Conservation (phyloP, 2,888 invertebrate genomes). For the Oligia latruncula region DNA sequence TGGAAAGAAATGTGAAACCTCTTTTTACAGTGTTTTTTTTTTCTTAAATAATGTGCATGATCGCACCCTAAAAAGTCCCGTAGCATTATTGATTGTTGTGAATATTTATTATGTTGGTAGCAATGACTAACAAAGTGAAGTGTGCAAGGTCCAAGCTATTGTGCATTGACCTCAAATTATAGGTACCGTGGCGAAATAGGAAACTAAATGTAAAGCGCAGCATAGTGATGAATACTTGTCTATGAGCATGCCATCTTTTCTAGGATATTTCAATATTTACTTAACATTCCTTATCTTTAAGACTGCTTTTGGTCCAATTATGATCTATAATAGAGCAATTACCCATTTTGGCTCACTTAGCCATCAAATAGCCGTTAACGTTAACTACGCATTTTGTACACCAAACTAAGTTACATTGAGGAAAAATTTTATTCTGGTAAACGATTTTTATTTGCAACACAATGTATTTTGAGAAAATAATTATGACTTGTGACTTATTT, state of each 20-base stretch:
- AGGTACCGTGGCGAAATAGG: background rate
- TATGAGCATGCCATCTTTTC: background rate
- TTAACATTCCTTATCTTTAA: background rate
- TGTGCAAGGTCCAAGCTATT: conserved; percentile 38
- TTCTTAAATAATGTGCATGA: background rate
- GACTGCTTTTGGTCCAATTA: background rate
- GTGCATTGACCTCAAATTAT: conserved; percentile 47
- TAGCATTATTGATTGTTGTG: background rate
- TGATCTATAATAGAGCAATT: background rate
- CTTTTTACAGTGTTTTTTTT: background rate
- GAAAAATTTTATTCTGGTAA: background rate
- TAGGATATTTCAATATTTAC: background rate
- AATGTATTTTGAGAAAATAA: no score
- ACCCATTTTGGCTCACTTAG: background rate
- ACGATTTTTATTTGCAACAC: background rate
- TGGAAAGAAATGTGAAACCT: background rate
- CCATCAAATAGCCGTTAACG: background rate
- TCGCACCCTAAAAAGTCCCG: conserved; percentile 14
- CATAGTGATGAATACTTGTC: background rate
- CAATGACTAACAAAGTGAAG: conserved; percentile 14
- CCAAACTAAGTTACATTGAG: background rate
- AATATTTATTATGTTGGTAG: conserved; percentile 46
- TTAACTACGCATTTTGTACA: no score
- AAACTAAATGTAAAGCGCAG: background rate
- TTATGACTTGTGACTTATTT: background rate